A percentile compares a stretch with the other conserved stretches of the same genome.
These are phyloP conservation scores for Lasaia peninsularis DNA, from an alignment of 1,140 invertebrate species.

Conservation along the genomic window DNA sequence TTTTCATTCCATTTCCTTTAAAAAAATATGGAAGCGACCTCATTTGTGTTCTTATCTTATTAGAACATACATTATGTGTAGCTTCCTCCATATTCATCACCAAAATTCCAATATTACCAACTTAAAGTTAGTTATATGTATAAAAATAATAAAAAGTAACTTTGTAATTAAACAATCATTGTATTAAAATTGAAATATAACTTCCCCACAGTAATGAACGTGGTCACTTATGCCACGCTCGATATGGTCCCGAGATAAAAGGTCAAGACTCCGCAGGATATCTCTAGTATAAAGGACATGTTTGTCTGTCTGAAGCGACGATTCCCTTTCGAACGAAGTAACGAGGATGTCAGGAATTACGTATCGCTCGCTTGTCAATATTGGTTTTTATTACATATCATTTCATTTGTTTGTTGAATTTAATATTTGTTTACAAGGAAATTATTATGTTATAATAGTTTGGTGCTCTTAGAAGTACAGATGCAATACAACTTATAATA, in stretches of 20 bases:
- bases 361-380: constrained; percentile 18
- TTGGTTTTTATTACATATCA: constrained; percentile 22
- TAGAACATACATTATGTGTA: too few relatives aligned
- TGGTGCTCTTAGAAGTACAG: too few relatives aligned
- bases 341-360: constrained; percentile 31
- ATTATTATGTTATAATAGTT: too few relatives aligned
- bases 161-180: constrained; percentile 5
- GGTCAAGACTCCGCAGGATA: constrained; percentile 55
- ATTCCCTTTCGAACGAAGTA: constrained; percentile 37
- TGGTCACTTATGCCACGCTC: constrained; percentile 40
- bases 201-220: constrained; percentile 30
- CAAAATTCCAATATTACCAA: too few relatives aligned
- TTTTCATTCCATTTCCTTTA: too few relatives aligned
- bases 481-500: too few relatives aligned
- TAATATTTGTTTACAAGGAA: too few relatives aligned
- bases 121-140: too few relatives aligned
- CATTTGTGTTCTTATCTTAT: too few relatives aligned
- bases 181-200: constrained; percentile 2
- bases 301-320: constrained; percentile 36
- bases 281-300: constrained; percentile 50
- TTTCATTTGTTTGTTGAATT: not conserved
- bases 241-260: constrained; percentile 45
- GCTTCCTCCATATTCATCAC: too few relatives aligned
- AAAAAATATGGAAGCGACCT: too few relatives aligned
- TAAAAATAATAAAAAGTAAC: not conserved